These are phyloP conservation scores for Microctonus hyperodae DNA, from an alignment of 2,888 invertebrate genomes.

Conservation along the genomic window DNA sequence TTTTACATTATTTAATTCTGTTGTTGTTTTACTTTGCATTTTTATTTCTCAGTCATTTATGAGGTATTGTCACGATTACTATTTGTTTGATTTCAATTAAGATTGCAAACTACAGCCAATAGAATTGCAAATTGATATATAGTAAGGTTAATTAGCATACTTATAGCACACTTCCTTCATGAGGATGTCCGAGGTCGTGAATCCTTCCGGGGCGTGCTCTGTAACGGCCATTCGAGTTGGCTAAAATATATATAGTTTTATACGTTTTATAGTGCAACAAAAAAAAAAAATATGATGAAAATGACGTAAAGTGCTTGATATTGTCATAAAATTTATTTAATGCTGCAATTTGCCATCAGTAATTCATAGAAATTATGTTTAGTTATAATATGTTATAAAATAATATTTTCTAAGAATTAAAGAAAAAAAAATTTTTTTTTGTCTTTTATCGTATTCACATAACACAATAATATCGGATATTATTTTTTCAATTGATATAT, in stretches of 20 bases:
- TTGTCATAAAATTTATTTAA: not conserved
- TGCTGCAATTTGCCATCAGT: not conserved
- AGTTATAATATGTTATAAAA: too few species aligned
- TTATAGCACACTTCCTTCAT: conserved; percentile 27
- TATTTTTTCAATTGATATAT: conserved; percentile 11
- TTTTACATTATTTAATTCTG: not conserved
- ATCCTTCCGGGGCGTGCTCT: conserved; percentile 33
- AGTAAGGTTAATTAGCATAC: conserved; percentile 26
- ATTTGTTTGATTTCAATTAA: conserved; percentile 29
- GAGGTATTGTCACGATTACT: conserved; percentile 2
- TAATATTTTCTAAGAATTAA: not conserved
- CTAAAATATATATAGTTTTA: too few species aligned
- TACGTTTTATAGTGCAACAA: too few species aligned
- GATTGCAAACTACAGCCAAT: conserved; percentile 13
- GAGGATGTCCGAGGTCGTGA: conserved; percentile 36
- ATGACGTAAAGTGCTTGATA: conserved; percentile 10
- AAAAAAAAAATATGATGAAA: not conserved
- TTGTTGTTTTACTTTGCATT: not conserved
- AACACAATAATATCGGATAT: not conserved
- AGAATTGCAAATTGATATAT: conserved; percentile 22
- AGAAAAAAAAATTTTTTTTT: not conserved
- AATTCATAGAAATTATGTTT: not conserved
- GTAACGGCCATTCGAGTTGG: conserved; percentile 18
- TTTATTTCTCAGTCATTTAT: not conserved
- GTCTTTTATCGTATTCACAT: not conserved